Evolutionary conservation across 30 jellyfish, hydroid and myxozoan genomes (phyloP), one percentile per base, ranked within the genome.

Genomic region (Chrysaora quinquecirrha): DNA sequence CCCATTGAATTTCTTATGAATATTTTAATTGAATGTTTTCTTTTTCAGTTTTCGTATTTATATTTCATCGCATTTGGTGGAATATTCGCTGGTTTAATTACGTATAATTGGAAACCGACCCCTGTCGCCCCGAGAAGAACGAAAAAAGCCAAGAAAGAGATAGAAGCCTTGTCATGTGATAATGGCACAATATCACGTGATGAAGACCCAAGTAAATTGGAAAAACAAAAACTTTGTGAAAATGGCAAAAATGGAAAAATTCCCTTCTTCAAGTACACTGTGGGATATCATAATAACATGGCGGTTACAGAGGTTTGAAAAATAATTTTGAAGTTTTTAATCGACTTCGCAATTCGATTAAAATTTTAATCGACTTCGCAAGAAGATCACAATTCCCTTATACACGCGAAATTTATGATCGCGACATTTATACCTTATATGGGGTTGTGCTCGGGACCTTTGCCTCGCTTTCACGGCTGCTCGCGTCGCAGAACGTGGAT

Each of bases 31-130:
- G n/a, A n/a, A n/a, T n/a, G n/a, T n/a, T 76, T 63, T 77, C 33
- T 30, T 3, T 81, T 80, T 75, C 90, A 93, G 99, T 93, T 93
- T 80, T 93, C 99, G 4, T 82, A 87, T 71, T 28, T 93, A 11
- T 93, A 87, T 81, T 93, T 93, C 85, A 75, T 87, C 43, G 99
- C 99, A 11, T 93, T 93, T 34, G 97, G 89, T n/a, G 96, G 90
- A 27, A 93, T 93, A 35, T 71, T 87, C 33, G 60, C 66, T 32
- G 99, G 99, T 30, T 82, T 93, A 46, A 73, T 93, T 6, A 64
- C 80, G 10, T 93, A 93, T 84, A 93, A 93, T 64, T 47, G 94
- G 80, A 87, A 70, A 64, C 96, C 96, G 63, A 76, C 99, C 23
- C 99, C 99, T 0, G 96, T 70, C 71, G 49, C 96, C 74, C 87